phyloP scores from a whole-genome alignment of 2,113 vertebrate genomes.

The Paradisaea rubra region DNA sequence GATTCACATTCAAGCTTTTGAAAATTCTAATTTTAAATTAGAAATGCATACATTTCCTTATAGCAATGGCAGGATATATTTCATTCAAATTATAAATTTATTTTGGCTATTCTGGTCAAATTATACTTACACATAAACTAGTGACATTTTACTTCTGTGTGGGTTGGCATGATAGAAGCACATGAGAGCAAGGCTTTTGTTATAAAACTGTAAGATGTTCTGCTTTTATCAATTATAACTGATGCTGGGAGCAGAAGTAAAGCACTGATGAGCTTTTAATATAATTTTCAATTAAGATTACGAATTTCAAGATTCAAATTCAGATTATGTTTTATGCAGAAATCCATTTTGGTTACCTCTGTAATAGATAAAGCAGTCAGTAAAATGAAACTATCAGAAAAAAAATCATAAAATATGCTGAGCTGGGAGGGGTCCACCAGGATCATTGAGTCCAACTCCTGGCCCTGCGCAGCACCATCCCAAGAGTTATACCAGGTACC shows the following conservation, averaged over 20 bases:
- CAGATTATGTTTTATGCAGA: not conserved
- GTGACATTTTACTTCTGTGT: not conserved
- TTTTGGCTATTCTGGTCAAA: not conserved
- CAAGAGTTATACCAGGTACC: not conserved
- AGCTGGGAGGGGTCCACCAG: not conserved
- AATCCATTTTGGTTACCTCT: not conserved
- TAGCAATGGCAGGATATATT: not conserved
- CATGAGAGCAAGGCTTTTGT: not conserved
- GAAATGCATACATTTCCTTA: not conserved
- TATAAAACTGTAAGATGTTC: not conserved
- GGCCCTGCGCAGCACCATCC: not conserved
- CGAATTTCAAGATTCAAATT: not conserved
- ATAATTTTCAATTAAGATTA: not conserved
- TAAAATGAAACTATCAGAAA: not conserved
- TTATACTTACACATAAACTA: not conserved
- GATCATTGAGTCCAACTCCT: not conserved
- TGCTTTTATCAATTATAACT: not conserved
- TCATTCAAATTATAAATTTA: not conserved
- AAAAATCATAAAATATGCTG: not conserved
- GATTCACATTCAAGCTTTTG: not conserved
- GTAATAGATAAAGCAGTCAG: not conserved
- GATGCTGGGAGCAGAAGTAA: not conserved
- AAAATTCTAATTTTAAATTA: not conserved
- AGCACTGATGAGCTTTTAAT: not conserved
- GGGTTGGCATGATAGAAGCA: not conserved